Base-by-base conservation (phyloP, 1,140 invertebrate genomes). In the Odontomachus brunneus region DNA sequence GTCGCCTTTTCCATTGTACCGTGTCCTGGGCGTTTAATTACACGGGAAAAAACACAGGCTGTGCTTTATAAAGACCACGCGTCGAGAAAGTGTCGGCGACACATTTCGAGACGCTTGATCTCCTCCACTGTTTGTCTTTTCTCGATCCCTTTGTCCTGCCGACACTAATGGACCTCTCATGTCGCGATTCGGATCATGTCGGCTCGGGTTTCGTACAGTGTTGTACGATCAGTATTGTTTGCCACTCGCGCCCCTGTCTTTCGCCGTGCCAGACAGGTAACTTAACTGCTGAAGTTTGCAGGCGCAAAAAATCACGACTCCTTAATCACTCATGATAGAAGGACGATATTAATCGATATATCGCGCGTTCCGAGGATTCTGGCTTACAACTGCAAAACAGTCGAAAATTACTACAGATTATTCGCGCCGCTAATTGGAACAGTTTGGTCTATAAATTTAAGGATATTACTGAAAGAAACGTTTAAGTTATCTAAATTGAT, bases 1-100 rank as follows among this genome's bases (percentile, higher is more conserved):
- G 84, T 84, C 72, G n/a, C 62, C 9, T 82, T 17, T 26, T 22
- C 80, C 49, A 83, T 85, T 87, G 76, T 87, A 53, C 62, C 63
- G 29, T 44, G 22, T 49, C 15, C 62, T 49, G 84, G n/a, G 33
- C 55, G 84, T 75, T 87, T 87, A 87, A 87, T 87, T 87, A 86
- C 84, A 74, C 49, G 33, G 29, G n/a, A 49, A 84, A 86, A 86
- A 80, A 74, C 55, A 55, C 24, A 12, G 33, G 9, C n/a, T 53
- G 33, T 51, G 66, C 71, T 66, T 71, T 44, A 29, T 66, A 71
- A 63, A 57, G 49, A 26, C 9, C 22, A 26, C 29, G 44, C 33
- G 55, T 29, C 48, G 72, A 44, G 72, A 76, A 75, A 82, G 65
- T 71, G 65, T 69, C 33, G 49, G 14, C 65, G 51, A 69, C 65